A percentile compares a stretch with the other conserved stretches of the same genome.
phyloP scores from a whole-genome alignment of 2,797 vertebrate genomes.

The Echeneis naucrates region DNA sequence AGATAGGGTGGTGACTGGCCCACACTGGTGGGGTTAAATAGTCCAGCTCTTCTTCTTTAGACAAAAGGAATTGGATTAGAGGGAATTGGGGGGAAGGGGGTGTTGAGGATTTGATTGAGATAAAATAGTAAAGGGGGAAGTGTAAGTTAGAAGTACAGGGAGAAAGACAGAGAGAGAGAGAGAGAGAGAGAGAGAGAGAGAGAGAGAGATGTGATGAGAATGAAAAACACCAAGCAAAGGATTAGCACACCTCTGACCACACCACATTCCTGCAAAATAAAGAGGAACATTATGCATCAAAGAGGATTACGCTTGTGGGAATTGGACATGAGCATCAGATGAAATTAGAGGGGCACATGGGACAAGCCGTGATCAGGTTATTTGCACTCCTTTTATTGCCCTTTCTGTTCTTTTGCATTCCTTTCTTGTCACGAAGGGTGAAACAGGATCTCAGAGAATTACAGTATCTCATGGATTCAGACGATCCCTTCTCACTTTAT shows the following conservation, averaged over 20 bases:
- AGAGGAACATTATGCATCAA: conserved; percentile 77
- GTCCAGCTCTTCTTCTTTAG: conserved; percentile 84
- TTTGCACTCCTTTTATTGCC: conserved; percentile 23
- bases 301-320: conserved; percentile 81
- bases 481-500: conserved; percentile 49
- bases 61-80: conserved; percentile 68
- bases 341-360: conserved; percentile 32
- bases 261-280: conserved; percentile 79
- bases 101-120: conserved; percentile 56
- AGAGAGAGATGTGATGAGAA: conserved; percentile 63
- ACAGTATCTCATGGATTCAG: conserved; percentile 53
- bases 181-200: conserved; percentile 49
- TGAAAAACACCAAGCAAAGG: conserved; percentile 60
- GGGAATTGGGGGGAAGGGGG: conserved; percentile 18
- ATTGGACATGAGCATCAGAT: conserved; percentile 63
- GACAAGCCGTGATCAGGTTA: conserved; percentile 34
- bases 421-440: conserved; percentile 41
- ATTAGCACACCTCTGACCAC: conserved; percentile 79
- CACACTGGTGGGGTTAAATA: conserved; percentile 85
- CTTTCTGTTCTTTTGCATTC: conserved; percentile 44
- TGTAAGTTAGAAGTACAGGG: conserved; percentile 46
- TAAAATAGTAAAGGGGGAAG: conserved; percentile 50
- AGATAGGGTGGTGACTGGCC: conserved; percentile 86
- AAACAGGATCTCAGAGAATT: conserved; percentile 64
- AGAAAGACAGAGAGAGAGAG: conserved; percentile 45